These are phyloP conservation scores for Cremastobaeus sp. DNA, from an alignment of 2,888 invertebrate genomes.

Conservation along the genomic window DNA sequence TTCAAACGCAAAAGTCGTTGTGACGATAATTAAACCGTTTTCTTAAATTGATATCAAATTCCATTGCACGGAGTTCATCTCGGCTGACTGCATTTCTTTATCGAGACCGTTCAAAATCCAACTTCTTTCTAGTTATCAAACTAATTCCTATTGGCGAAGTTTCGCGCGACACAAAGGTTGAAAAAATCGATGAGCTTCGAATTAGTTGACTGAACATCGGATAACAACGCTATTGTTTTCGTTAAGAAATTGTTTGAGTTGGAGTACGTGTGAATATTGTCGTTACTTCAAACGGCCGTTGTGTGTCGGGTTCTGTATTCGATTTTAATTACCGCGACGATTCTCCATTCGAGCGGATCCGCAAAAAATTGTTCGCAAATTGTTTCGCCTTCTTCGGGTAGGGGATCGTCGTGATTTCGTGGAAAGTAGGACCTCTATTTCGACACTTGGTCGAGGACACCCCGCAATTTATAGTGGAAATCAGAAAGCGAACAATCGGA, in stretches of 20 bases:
- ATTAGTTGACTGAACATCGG: slow-evolving; percentile 48
- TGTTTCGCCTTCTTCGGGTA: too few relatives aligned
- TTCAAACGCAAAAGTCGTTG: too few relatives aligned
- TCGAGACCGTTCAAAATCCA: neutral
- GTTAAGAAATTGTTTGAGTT: slow-evolving; percentile 51
- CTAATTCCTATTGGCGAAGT: slow-evolving; percentile 35
- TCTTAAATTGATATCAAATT: slow-evolving; percentile 18
- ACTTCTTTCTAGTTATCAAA: slow-evolving; percentile 31
- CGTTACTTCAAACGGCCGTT: slow-evolving; percentile 52
- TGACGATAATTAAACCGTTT: slow-evolving; percentile 28
- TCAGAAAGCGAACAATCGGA: too few relatives aligned
- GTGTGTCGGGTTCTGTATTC: slow-evolving; percentile 42
- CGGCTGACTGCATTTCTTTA: slow-evolving; percentile 1
- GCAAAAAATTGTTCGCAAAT: slow-evolving; percentile 18
- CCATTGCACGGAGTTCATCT: slow-evolving; percentile 9
- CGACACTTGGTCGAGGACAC: too few relatives aligned
- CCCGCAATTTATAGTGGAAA: too few relatives aligned
- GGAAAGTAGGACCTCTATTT: too few relatives aligned
- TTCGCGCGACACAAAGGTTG: slow-evolving; percentile 21
- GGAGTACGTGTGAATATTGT: slow-evolving; percentile 51
- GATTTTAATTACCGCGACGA: slow-evolving; percentile 39
- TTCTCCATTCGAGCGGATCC: too few relatives aligned
- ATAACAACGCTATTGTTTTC: slow-evolving; percentile 48
- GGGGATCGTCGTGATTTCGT: too few relatives aligned
- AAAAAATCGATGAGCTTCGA: slow-evolving; percentile 50